Base-by-base conservation (phyloP, 2,797 vertebrate species). In the Thunnus albacares region DNA sequence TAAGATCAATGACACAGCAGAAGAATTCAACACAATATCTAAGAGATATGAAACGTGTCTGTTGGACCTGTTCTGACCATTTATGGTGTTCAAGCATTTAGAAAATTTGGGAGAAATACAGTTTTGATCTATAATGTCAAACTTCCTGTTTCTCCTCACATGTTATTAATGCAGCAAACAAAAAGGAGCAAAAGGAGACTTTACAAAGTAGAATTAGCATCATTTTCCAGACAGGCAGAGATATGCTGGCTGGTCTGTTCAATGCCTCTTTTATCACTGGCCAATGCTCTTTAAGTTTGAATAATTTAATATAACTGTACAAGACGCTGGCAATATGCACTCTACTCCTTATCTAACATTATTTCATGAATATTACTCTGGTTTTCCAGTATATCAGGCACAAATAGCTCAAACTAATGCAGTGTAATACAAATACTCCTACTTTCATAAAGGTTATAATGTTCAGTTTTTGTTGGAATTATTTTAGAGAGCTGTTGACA, bases 301-400 rank as follows among this genome's bases (percentile, higher is more conserved):
- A 71, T 77, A 70, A 83, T 77, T 79, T 10, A 72, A 61, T 59
- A 28, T 7, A 75, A 26, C 24, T 33, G 22, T n/a, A 58, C 45
- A 58, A 17, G 7, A 11, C 24, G 2, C 35, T 49, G 71, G 9
- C 18, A 24, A 61, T 45, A 51, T 64, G 38, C 53, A 24, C 61
- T 75, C 22, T 35, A 26, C 17, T 45, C 41, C 49, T 45, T 41
- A 12, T 71, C 33, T 33, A n/a, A 55, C 3, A 45, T 49, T 30
- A 66, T 65, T 41, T 56, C 14, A 70, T 76, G 24, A 73, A 79
- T 76, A 65, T 47, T 64, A 45, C 15, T 74, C 59, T 65, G 28
- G n/a, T n/a, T 28, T 43, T 35, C 5, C 15, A 26, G 20, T 28
- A 28, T 15, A 57, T 30, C 28, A 5, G 28, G 63, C 14, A 14